phyloP scores from a whole-genome alignment of 2,113 vertebrate genomes.

The Thinocorus orbignyianus region DNA sequence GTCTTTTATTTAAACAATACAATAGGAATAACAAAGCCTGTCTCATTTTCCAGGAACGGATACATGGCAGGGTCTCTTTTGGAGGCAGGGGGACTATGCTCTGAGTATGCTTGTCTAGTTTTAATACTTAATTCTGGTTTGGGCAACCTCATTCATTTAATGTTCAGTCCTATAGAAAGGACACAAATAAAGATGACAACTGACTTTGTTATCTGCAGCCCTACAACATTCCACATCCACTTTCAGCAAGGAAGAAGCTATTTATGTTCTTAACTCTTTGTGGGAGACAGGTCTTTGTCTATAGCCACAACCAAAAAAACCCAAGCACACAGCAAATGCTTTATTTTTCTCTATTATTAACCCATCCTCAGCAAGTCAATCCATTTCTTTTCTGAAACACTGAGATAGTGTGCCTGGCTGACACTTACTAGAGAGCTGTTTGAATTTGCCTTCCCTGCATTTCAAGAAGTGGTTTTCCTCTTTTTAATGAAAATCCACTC shows the following conservation, averaged over 20 bases:
- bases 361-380: neutral
- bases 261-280: neutral
- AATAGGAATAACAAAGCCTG: neutral
- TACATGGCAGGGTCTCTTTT: neutral
- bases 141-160: neutral
- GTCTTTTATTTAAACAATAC: neutral
- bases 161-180: neutral
- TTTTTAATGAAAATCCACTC: conserved; percentile 12
- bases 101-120: neutral
- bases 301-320: neutral
- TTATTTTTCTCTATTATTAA: neutral
- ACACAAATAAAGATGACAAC: neutral
- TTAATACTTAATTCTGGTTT: neutral
- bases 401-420: neutral
- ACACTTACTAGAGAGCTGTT: neutral
- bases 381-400: neutral
- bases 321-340: neutral
- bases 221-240: neutral
- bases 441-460: neutral
- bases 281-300: neutral
- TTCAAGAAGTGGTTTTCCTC: neutral
- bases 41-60: neutral
- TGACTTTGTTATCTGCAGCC: neutral
- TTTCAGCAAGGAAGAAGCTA: neutral
- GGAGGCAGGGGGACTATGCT: neutral